These are phyloP conservation scores for Lithophane semibrunnea DNA, from an alignment of 2,888 invertebrate species.

Conservation along the genomic window DNA sequence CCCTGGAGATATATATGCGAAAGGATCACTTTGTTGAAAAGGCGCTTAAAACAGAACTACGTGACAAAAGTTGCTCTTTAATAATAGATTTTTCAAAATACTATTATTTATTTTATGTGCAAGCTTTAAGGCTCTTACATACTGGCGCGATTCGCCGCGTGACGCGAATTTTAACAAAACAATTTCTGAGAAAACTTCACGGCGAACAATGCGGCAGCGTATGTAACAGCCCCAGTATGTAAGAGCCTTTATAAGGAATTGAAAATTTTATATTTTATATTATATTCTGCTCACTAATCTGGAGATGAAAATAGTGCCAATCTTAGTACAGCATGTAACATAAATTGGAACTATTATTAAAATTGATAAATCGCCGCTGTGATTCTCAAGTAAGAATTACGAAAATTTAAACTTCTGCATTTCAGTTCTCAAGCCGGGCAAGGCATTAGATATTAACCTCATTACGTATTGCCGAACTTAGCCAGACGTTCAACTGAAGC, in stretches of 20 bases:
- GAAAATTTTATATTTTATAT: too few relatives aligned
- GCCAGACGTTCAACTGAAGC: not conserved
- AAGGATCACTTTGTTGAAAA: slow-evolving; percentile 1
- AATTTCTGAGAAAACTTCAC: too few relatives aligned
- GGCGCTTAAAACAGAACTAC: not conserved
- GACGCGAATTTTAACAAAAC: too few relatives aligned
- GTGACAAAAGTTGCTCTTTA: not conserved
- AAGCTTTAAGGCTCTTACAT: too few relatives aligned
- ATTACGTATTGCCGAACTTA: slow-evolving; percentile 10
- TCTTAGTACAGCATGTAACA: not conserved
- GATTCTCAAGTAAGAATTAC: not conserved
- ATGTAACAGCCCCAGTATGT: too few relatives aligned
- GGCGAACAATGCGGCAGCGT: too few relatives aligned
- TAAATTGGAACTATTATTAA: not conserved
- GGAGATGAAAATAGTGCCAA: not conserved
- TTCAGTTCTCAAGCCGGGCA: not conserved
- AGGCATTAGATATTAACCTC: not conserved
- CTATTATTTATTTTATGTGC: not conserved
- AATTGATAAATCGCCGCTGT: not conserved
- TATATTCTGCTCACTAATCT: too few relatives aligned
- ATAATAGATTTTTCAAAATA: not conserved
- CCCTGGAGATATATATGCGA: not conserved
- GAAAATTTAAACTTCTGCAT: not conserved
- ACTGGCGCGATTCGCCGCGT: too few relatives aligned
- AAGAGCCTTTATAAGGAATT: too few relatives aligned